Percentiles rank a stretch among this genome's conserved stretches.
Conservation (phyloP, 2,113 vertebrate species). For the Sceloporus tristichus region DNA sequence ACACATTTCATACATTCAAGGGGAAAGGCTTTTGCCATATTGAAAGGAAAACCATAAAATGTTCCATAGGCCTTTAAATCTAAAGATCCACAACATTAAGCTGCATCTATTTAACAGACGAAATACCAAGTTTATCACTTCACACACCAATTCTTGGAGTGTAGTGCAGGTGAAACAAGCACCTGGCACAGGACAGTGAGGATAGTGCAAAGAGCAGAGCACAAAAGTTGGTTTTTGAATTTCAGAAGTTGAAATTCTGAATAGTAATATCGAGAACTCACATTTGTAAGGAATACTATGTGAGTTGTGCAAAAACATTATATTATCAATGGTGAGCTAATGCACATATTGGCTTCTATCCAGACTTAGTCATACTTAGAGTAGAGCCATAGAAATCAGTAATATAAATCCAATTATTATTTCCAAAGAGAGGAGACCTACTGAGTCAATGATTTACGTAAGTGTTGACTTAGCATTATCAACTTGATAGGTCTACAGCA, state of each 20-base stretch:
- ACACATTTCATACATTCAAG: not conserved
- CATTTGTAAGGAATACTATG: not conserved
- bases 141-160: not conserved
- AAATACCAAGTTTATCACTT: not conserved
- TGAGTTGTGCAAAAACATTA: not conserved
- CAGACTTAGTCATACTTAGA: not conserved
- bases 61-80: not conserved
- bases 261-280: not conserved
- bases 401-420: not conserved
- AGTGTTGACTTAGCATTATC: too few species aligned
- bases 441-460: too few species aligned
- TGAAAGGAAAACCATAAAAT: slow-evolving; percentile 1
- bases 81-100: not conserved
- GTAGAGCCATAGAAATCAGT: not conserved
- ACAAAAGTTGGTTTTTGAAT: not conserved
- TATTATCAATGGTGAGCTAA: not conserved
- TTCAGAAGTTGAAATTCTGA: not conserved
- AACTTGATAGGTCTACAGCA: too few species aligned
- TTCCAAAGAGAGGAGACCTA: too few species aligned
- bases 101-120: not conserved
- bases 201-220: not conserved
- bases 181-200: not conserved
- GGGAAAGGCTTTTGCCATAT: fast-evolving
- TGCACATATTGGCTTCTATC: not conserved
- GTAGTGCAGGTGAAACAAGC: not conserved